Evolutionary conservation across 2,888 invertebrate species (phyloP).

Genomic region (Geophilus truncorum): DNA sequence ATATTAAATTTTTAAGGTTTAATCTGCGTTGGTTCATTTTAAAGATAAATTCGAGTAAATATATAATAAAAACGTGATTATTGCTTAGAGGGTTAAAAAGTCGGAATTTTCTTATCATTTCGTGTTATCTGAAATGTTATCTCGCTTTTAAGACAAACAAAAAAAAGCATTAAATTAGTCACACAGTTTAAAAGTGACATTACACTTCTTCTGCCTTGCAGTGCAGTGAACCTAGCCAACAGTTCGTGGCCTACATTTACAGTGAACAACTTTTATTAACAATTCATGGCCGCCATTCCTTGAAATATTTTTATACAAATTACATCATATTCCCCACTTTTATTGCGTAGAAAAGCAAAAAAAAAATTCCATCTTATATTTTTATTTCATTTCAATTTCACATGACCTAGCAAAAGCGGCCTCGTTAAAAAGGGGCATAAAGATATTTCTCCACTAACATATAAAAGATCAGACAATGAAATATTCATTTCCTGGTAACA

Average conservation of each 20-base stretch:
- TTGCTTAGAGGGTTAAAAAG: too few relatives aligned
- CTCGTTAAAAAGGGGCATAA: background rate
- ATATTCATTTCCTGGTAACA: background rate
- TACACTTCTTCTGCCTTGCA: background rate
- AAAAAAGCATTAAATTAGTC: background rate
- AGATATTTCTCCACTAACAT: background rate
- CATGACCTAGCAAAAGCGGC: background rate
- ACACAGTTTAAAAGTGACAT: constrained; percentile 13
- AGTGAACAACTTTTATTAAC: background rate
- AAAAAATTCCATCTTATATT: background rate
- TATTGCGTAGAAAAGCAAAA: background rate
- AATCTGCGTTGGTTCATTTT: too few relatives aligned
- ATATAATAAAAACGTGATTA: too few relatives aligned
- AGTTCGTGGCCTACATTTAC: background rate
- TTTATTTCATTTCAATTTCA: background rate
- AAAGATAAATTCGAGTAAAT: too few relatives aligned
- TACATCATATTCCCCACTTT: background rate
- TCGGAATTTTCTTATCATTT: background rate
- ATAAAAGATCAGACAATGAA: background rate
- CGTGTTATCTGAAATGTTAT: background rate
- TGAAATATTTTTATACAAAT: background rate
- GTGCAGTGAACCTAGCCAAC: constrained; percentile 13
- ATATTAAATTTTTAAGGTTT: too few relatives aligned
- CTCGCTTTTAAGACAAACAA: background rate
- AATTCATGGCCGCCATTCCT: constrained; percentile 1